Evolutionary conservation across 1,140 invertebrate species (phyloP), one percentile per base, ranked within the genome.

Genomic region (Pseudomyrmex cubaensis): DNA sequence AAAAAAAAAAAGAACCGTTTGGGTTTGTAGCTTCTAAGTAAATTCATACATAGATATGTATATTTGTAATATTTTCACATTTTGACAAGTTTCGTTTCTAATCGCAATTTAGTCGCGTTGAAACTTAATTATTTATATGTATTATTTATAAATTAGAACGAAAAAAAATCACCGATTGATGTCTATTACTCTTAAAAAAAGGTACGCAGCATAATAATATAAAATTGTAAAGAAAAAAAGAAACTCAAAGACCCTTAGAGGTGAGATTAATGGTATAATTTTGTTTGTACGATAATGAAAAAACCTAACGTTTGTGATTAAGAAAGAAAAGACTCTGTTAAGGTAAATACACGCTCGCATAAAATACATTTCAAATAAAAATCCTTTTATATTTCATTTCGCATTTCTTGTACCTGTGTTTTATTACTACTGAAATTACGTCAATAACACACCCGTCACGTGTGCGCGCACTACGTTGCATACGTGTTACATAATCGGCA

Each of bases 221-320:
- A 61, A 12, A 3, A 35, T 62, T 73, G 78, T 82, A 63, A 74
- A 56, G 8, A 61, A 52, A 44, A 35, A 35, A 35, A 35, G 0
- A 35, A 35, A 35, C 35, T 82, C 61, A 35, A 67, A 75, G 44
- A 63, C 56, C 56, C 52, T 64, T 76, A 76, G 62, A 35, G 35
- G 5, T 35, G 44, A 5, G 52, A 77, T 20, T 76, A 67, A 2
- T 77, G 35, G 17, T 35, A 7, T 70, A 69, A 78, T 83, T 83
- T 12, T 20, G 22, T 64, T 83, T 83, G 54, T 83, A 83, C n/a
- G 20, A 83, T 83, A 20, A 70, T 13, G 17, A 70, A 70, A 76
- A 76, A 56, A 66, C 56, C 59, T 83, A 57, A 77, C 2, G 12
- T 35, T 76, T 83, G 82, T 66, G 52, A 83, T 83, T 83, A 67